Conservation (phyloP, 2,113 vertebrate species). For the Suncus etruscus region DNA sequence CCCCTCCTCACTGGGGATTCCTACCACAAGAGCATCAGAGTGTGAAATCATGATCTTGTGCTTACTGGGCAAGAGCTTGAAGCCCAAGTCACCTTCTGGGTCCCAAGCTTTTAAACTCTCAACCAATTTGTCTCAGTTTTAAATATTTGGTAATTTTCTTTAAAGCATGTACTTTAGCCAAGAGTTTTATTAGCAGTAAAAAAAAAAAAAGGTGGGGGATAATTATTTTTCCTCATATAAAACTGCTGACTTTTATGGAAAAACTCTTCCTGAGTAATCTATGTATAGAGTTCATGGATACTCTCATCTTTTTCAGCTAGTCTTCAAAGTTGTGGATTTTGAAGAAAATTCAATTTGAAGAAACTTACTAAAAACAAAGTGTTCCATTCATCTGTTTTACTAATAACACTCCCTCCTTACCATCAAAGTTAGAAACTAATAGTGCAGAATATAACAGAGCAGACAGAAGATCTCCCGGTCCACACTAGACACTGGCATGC, state of each 20-base stretch:
- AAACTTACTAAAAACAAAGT: slow-evolving; percentile 20
- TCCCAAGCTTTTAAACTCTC: neutral
- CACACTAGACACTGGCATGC: too few relatives aligned
- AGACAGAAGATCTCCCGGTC: neutral
- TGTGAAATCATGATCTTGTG: too few relatives aligned
- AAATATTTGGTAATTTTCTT: slow-evolving; percentile 29
- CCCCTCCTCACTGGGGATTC: too few relatives aligned
- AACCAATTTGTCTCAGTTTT: slow-evolving; percentile 11
- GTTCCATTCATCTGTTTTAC: neutral
- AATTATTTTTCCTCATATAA: slow-evolving; percentile 15
- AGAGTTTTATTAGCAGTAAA: neutral
- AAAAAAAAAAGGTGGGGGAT: neutral
- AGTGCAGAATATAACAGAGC: neutral
- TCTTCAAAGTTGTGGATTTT: neutral
- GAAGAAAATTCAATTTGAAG: too few relatives aligned
- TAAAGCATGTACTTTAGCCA: slow-evolving; percentile 24
- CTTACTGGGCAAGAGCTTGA: too few relatives aligned
- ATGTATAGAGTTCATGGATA: neutral
- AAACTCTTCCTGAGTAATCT: neutral
- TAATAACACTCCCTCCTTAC: slow-evolving; percentile 21
- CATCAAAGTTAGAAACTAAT: neutral
- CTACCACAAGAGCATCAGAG: too few relatives aligned
- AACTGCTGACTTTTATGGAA: slow-evolving; percentile 31
- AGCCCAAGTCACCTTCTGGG: neutral
- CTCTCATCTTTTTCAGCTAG: slow-evolving; percentile 1